Percentiles rank a stretch among this genome's conserved stretches.
phyloP scores from a whole-genome alignment of 1,140 invertebrate genomes.

The Papilio machaon region DNA sequence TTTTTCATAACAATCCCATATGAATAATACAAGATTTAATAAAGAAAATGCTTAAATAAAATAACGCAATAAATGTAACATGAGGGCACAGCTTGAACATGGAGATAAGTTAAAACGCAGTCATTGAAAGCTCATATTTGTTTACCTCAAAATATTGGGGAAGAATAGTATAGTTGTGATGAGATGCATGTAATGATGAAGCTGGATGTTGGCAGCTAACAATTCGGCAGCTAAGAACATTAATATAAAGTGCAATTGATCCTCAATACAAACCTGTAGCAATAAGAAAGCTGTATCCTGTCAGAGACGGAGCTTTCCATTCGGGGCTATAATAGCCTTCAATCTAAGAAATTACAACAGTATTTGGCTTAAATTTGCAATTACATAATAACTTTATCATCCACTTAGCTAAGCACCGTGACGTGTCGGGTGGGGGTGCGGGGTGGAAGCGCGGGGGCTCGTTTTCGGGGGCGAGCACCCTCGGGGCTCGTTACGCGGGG shows the following conservation, averaged over 20 bases:
- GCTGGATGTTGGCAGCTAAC: no score
- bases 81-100: no score
- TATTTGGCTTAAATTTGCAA: constrained; percentile 40
- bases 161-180: neutral
- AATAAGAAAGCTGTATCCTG: neutral
- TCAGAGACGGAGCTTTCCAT: neutral
- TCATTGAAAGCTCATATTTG: no score
- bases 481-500: constrained; percentile 23
- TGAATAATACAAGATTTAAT: no score
- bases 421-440: constrained; percentile 40
- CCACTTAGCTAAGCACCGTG: constrained; percentile 51
- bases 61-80: no score
- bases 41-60: no score
- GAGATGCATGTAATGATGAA: no score
- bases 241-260: neutral
- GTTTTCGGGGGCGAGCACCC: constrained; percentile 37
- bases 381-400: constrained; percentile 41
- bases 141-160: no score
- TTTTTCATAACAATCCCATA: neutral
- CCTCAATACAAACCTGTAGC: neutral
- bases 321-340: constrained; percentile 35
- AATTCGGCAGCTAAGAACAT: neutral
- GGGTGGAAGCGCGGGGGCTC: constrained; percentile 29
- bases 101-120: no score
- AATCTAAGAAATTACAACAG: constrained; percentile 37